Base-by-base conservation (phyloP, 1,140 invertebrate species). In the Cydia strobilella region DNA sequence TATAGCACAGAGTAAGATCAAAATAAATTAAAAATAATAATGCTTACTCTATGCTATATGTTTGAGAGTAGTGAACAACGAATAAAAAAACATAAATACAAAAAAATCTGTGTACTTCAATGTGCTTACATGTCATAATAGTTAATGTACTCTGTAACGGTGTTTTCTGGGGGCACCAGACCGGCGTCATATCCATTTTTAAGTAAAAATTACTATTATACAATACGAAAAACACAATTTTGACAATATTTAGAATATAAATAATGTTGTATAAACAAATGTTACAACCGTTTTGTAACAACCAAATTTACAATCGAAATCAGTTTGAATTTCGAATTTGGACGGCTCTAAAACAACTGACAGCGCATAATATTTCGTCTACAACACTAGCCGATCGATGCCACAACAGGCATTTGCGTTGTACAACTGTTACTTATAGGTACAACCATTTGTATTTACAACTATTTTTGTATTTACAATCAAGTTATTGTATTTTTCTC, bases 81-180 rank as follows among this genome's bases (percentile, higher is more conserved):
- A 92, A 83, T 77, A 89, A 82, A 85, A 90, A 91, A 87, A 88
- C 77, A 86, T 86, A 90, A 89, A 89, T 83, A 89, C 84, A 88
- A 90, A 91, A 90, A 92, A 90, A 83, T 81, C 80, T 66, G 82
- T 90, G 84, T 90, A 88, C 82, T 83, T 79, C 77, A 81, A 81
- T 76, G 86, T 90, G 90, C 85, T 89, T 90, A 87, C 86, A 89
- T 90, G 84, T 90, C 84, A 87, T 59, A 23, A 59, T 90, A 92
- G 86, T 69, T 90, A 90, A 87, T 89, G 81, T 81, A 82, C 84
- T 78, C 48, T 59, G 42, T 89, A 90, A 85, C 84, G 86, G 80
- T 91, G 88, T 90, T 89, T 87, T 84, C 78, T 54, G 83, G 80
- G 75, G 83, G 75, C 72, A 81, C 77, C 77, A 78, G 82, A 73